Conservation (phyloP, 2,113 vertebrate species). For the Arizona elegans region DNA sequence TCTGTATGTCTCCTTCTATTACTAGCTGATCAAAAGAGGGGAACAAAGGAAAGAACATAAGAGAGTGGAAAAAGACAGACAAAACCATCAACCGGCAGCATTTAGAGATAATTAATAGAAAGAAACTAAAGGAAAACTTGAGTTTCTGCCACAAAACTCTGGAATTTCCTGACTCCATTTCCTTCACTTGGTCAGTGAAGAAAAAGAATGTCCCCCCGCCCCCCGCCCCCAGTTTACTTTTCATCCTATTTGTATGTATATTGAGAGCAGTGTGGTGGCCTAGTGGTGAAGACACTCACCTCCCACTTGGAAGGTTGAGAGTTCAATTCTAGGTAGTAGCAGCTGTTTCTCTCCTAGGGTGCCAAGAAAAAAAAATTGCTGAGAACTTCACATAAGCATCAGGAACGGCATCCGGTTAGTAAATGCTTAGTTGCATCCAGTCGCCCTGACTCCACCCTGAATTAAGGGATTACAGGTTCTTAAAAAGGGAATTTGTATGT, state of each 20-base stretch:
- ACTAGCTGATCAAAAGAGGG: not conserved
- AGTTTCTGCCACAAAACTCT: not conserved
- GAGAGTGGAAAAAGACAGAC: not conserved
- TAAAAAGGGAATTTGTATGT: not conserved
- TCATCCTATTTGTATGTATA: not conserved
- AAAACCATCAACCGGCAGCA: not conserved
- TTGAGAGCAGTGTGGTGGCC: not conserved
- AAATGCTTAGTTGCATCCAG: not conserved
- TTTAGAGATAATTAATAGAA: not conserved
- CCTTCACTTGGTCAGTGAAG: not conserved
- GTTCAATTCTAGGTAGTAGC: not conserved
- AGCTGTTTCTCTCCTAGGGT: not conserved
- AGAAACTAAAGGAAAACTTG: not conserved
- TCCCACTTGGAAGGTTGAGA: not conserved
- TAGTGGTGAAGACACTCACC: not conserved
- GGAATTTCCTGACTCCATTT: not conserved
- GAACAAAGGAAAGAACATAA: not conserved
- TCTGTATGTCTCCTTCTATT: not conserved
- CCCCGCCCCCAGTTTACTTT: not conserved
- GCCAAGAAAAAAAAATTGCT: not conserved
- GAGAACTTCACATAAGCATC: not conserved
- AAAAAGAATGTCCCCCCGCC: not conserved
- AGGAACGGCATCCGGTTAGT: not conserved
- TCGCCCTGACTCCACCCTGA: not conserved
- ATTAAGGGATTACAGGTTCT: not conserved